Base-by-base conservation (phyloP, 2,888 invertebrate genomes). In the Apodemia mormo region DNA sequence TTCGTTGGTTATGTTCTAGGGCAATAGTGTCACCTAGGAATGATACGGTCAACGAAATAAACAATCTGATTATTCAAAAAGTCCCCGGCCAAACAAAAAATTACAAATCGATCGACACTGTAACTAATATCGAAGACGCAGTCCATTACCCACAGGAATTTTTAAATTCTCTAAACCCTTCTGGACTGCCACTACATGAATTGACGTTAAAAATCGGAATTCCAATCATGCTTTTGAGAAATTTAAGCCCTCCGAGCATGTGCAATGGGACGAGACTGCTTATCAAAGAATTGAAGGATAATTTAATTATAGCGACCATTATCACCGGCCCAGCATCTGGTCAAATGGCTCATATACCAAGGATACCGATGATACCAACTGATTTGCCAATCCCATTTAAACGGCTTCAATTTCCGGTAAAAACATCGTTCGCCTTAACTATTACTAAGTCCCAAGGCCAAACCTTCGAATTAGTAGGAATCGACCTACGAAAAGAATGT, bases 171-270 rank as follows among this genome's bases (percentile, higher is more conserved):
- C 71, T 76, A 68, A 73, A 78, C 65, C 65, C 76, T 61, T 72
- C 76, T 61, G 76, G 77, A 10, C 74, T 78, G 45, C 77, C 77
- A 43, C 77, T 76, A 3, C 78, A 80, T 68, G 78, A 77, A 66
- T 54, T 80, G 65, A 70, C 69, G 45, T 66, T 79, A 65, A 80
- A 80, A 70, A 68, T 80, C 67, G 80, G 76, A 30, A 78, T 80
- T 67, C 77, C 77, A 30, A 76, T 78, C 65, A 37, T 79, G 8
- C 73, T 78, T 52, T 77, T 78, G 76, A 14, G 75, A 66, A 78
- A 80, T 71, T 69, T 79, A 1, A 77, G 78, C 8, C 75, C 76
- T 22, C 78, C 78, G 65, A 76, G 74, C 65, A 68, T 77, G 14
- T 68, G 65, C n/a, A 68, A 68, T 12, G 68, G 64, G 7, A 68